Conservation (phyloP, 2,888 invertebrate species). For the Bhutanitis thaidina region DNA sequence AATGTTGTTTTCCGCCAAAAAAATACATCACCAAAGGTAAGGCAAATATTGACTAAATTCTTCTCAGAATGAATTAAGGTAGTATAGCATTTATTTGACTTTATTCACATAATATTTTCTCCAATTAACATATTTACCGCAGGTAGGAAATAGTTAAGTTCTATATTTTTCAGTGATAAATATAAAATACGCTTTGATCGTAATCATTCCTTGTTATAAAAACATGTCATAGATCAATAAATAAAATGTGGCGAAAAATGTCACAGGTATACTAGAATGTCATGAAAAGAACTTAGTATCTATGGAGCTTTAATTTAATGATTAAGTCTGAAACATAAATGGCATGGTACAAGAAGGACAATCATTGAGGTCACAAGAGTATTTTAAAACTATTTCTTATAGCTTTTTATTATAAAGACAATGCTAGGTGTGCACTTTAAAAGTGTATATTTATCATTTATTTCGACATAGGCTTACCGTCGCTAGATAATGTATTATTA, state of each 20-base stretch:
- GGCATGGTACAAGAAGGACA: constrained; percentile 15
- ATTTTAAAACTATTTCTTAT: constrained; percentile 22
- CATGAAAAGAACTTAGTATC: constrained; percentile 26
- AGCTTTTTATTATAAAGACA: constrained; percentile 38
- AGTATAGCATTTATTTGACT: constrained; percentile 81
- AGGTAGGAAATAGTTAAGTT: background rate
- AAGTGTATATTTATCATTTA: constrained; percentile 49
- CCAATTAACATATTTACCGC: constrained; percentile 16
- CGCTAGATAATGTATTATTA: constrained; percentile 48
- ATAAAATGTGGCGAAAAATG: constrained; percentile 13
- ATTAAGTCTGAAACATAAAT: constrained; percentile 39
- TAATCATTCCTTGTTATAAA: constrained; percentile 1
- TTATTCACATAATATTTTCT: constrained; percentile 32
- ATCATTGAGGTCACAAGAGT: constrained; percentile 29
- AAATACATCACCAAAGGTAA: constrained; percentile 74
- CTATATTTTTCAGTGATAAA: constrained; percentile 7
- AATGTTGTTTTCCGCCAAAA: constrained; percentile 65
- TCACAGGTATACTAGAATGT: constrained; percentile 25
- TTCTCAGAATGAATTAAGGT: constrained; percentile 68
- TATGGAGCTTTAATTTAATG: constrained; percentile 54
- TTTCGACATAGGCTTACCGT: constrained; percentile 37
- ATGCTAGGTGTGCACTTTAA: constrained; percentile 48
- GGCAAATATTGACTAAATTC: constrained; percentile 58
- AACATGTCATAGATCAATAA: background rate
- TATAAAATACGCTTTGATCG: background rate